Conservation (phyloP, 2,113 vertebrate species). For the Canis aureus region DNA sequence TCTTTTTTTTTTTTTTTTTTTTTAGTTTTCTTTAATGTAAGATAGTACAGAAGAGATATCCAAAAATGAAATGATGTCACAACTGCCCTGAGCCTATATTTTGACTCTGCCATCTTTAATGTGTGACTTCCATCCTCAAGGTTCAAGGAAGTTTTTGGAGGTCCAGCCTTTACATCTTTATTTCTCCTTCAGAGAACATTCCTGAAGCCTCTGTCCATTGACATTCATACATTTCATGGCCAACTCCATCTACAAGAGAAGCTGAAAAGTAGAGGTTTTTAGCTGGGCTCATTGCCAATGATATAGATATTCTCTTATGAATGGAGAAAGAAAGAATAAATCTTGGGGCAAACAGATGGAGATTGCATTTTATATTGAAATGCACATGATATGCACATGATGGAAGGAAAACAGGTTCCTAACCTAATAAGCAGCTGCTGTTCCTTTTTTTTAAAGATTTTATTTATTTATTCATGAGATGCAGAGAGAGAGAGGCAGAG, state of each 20-base stretch:
- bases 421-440: background rate
- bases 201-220: background rate
- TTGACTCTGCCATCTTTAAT: background rate
- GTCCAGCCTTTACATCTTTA: background rate
- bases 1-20: background rate
- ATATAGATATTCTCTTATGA: background rate
- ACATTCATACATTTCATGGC: background rate
- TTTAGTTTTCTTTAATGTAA: slow-evolving; percentile 28
- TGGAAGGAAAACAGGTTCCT: background rate
- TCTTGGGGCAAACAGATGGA: background rate
- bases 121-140: background rate
- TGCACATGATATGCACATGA: background rate
- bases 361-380: background rate
- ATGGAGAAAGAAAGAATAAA: background rate
- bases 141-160: background rate
- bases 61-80: background rate
- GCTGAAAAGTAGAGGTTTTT: background rate
- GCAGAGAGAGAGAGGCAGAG: too few species aligned
- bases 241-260: background rate
- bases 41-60: background rate
- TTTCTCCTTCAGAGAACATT: background rate
- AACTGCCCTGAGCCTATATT: background rate
- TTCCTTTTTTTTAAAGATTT: too few species aligned
- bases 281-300: background rate
- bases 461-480: too few species aligned